phyloP scores from a whole-genome alignment of 2,888 invertebrate species.

The Liopterus haemorrhoidalis region DNA sequence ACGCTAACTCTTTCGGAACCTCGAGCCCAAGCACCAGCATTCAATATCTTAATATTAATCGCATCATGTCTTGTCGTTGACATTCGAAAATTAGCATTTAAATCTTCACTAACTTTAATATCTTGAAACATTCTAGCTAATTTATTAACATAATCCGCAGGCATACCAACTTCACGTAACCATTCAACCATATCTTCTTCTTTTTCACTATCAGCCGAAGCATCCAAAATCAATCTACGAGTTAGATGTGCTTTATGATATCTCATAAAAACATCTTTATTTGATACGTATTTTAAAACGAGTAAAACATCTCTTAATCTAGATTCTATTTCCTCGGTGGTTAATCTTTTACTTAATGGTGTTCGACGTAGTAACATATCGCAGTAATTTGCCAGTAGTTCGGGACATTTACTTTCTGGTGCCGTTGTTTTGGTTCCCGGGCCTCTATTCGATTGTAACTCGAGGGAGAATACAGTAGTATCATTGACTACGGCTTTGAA shows the following conservation, averaged over 20 bases:
- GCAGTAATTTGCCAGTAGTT: conserved; percentile 97
- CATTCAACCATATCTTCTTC: conserved; percentile 99
- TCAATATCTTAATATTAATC: conserved; percentile 96
- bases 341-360: conserved; percentile 90
- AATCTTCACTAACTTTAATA: conserved; percentile 94
- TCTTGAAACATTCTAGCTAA: conserved; percentile 97
- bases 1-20: conserved; percentile 93
- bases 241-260: conserved; percentile 98
- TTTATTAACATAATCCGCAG: conserved; percentile 98
- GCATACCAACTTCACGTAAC: conserved; percentile 98
- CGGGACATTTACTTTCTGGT: conserved; percentile 98
- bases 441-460: conserved; percentile 57
- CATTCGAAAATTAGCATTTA: conserved; percentile 87
- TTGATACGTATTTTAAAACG: conserved; percentile 97
- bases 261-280: conserved; percentile 99
- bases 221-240: conserved; percentile 90
- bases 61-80: conserved; percentile 77
- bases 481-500: conserved; percentile 98
- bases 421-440: conserved; percentile 62
- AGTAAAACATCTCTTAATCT: conserved; percentile 88
- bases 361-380: conserved; percentile 97
- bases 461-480: conserved; percentile 79
- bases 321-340: conserved; percentile 93
- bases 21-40: conserved; percentile 97
- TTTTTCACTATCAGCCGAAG: conserved; percentile 97